Base-by-base conservation (phyloP, 2,797 vertebrate species). In the Catostomus latipinnis region DNA sequence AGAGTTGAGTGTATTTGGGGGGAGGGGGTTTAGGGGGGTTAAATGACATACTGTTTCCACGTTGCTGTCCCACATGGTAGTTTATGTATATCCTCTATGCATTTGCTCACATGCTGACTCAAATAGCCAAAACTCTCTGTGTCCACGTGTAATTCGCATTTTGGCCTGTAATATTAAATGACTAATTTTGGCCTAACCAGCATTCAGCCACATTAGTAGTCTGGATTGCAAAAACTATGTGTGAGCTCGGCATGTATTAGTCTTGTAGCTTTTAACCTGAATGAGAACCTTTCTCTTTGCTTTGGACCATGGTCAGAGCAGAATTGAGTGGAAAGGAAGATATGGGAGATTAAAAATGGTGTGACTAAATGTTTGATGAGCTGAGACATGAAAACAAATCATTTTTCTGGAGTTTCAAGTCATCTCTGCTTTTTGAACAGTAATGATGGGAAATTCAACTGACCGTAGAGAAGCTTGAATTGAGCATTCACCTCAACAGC, bases 361-460 rank as follows among this genome's bases (percentile, higher is more conserved):
- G 61, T 73, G 62, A 61, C 50, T 80, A 69, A 81, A 83, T 65
- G 78, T 81, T 84, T 71, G 80, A 82, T 80, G 84, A 85, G 82
- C 85, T 74, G 73, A 74, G 74, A 52, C 76, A 81, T 87, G 86
- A 83, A 91, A 82, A 83, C 87, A 86, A 92, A 88, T 91, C 69
- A 89, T 88, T 90, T 89, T 57, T 34, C 72, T 69, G 56, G 58
- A 60, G 54, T 9, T 16, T 76, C 45, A 13, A 49, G 56, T 49
- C 58, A 73, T 52, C 12, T 48, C 14, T 13, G 52, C 18, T 45
- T 13, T 71, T 10, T 1, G 56, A 72, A 50, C 5, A 78, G 50
- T 9, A 76, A 70, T 67, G 52, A 76, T 76, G 16, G 79, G 22
- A 71, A 63, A 72, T 72, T 70, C 22, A 78, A 18, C 22, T 45